Evolutionary conservation across 2,113 vertebrate species (phyloP), one percentile per base, ranked within the genome.

Genomic region (Corythornis madagascariensis): DNA sequence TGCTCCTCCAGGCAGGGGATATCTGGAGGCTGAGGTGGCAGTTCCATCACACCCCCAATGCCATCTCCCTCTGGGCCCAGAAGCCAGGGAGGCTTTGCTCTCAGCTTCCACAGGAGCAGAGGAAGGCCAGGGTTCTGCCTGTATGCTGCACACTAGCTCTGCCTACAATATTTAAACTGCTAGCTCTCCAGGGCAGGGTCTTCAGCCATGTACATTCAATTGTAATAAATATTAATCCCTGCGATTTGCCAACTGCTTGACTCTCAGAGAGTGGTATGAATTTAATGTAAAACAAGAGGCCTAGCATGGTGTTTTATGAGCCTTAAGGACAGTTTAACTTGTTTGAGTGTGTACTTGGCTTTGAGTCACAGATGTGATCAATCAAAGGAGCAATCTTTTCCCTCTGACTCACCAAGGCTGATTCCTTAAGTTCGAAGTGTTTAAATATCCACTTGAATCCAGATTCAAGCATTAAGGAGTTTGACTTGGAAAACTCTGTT

Each of bases 321-420:
- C 69, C 61, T 73, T 82, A 57, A 70, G 73, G 70, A 79, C 56
- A 67, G 45, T 69, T 86, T 59, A 43, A 70, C 69, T 88, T 83
- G 45, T 91, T 94, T 4, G 7, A 92, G 70, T 72, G 12, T 88
- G 71, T 89, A 50, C 33, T 89, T 94, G 81, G 69, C 88, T 95
- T 93, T 90, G 81, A 90, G 81, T 93, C 86, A 87, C 50, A 50
- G 8, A 45, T 61, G 22, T 64, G 53, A 88, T 94, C 81, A 50
- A 87, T 89, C 92, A 91, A 55, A 90, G 61, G 57, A 93, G 57
- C 53, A 79, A 53, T 67, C 65, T 75, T 88, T 66, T 83, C n/a
- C 42, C 11, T 79, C 61, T 94, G 95, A 95, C 77, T 93, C 88
- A 90, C 59, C 22, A 66, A 52, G 55, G 59, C 81, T 43, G 25